A percentile compares a stretch with the other conserved stretches of the same genome.
phyloP scores from a whole-genome alignment of 2,113 vertebrate genomes.

The Gallinago jamesoni region DNA sequence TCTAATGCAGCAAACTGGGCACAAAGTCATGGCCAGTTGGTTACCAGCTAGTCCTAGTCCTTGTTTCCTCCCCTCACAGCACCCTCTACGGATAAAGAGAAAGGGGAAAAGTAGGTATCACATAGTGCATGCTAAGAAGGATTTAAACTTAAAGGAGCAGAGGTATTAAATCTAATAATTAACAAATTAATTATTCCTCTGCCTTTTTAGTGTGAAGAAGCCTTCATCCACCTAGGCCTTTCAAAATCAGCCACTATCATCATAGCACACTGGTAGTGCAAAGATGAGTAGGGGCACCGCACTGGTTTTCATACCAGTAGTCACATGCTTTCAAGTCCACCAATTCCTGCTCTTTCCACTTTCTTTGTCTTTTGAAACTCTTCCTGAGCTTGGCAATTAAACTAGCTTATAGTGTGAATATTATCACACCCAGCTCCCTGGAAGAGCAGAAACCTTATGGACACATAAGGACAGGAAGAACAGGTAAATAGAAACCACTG shows the following conservation, averaged over 20 bases:
- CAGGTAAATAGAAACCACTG: neutral
- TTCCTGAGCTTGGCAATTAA: neutral
- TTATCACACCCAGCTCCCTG: neutral
- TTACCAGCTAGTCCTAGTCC: neutral
- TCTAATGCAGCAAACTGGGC: rapidly evolving
- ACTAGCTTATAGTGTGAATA: neutral
- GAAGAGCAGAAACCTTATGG: neutral
- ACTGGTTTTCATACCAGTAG: neutral
- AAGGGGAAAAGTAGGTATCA: neutral
- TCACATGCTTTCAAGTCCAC: neutral
- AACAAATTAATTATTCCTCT: neutral
- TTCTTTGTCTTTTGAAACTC: neutral
- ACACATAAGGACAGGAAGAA: neutral
- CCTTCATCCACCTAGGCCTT: neutral
- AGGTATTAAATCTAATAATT: neutral
- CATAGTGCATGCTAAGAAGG: neutral
- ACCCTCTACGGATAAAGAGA: neutral
- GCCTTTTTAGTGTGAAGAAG: neutral
- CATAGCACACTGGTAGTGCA: neutral
- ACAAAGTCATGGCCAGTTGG: rapidly evolving
- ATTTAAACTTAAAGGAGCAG: neutral
- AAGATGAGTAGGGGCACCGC: neutral
- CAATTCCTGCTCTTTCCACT: neutral
- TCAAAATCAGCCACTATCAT: neutral
- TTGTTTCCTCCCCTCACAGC: neutral